Percentiles rank a stretch among this genome's conserved stretches.
phyloP scores from a whole-genome alignment of 1,140 invertebrate species.

The Octopus bimaculoides region DNA sequence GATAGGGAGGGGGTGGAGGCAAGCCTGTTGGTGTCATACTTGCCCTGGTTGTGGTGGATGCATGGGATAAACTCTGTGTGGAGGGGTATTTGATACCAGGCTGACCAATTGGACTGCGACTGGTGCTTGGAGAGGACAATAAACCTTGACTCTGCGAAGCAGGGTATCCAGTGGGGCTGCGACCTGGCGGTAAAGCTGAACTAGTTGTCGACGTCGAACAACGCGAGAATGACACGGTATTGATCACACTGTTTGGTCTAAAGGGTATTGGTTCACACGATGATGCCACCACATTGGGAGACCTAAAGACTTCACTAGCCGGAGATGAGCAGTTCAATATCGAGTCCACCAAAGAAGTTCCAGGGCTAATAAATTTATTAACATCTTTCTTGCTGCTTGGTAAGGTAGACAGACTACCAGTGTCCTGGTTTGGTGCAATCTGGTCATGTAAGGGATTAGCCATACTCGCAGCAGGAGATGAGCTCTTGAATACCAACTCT shows the following conservation, averaged over 20 bases:
- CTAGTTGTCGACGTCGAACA: not conserved
- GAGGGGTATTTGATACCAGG: slow-evolving; percentile 26
- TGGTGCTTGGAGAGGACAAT: slow-evolving; percentile 20
- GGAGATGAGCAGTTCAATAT: slow-evolving; percentile 25
- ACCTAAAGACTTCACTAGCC: slow-evolving; percentile 30
- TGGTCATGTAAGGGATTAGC: not conserved
- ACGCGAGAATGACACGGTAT: not conserved
- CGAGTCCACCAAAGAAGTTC: slow-evolving; percentile 36
- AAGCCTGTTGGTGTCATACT: slow-evolving; percentile 32
- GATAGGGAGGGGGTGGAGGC: slow-evolving; percentile 47
- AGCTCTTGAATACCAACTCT: slow-evolving; percentile 70
- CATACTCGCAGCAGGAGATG: slow-evolving; percentile 15
- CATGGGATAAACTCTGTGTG: slow-evolving; percentile 24
- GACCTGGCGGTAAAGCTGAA: slow-evolving; percentile 19
- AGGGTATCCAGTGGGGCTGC: slow-evolving; percentile 31
- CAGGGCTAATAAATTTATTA: slow-evolving; percentile 37
- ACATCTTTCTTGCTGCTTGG: slow-evolving; percentile 2
- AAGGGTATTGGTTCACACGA: slow-evolving; percentile 10
- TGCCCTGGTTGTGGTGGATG: slow-evolving; percentile 23
- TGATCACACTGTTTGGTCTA: slow-evolving; percentile 6
- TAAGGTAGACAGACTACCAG: not conserved
- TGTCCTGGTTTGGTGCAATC: not conserved
- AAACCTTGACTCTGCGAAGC: slow-evolving; percentile 24
- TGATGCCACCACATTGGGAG: slow-evolving; percentile 52
- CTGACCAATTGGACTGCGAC: slow-evolving; percentile 22